phyloP scores from a whole-genome alignment of 2,797 vertebrate species.

The Mareca strepera region DNA sequence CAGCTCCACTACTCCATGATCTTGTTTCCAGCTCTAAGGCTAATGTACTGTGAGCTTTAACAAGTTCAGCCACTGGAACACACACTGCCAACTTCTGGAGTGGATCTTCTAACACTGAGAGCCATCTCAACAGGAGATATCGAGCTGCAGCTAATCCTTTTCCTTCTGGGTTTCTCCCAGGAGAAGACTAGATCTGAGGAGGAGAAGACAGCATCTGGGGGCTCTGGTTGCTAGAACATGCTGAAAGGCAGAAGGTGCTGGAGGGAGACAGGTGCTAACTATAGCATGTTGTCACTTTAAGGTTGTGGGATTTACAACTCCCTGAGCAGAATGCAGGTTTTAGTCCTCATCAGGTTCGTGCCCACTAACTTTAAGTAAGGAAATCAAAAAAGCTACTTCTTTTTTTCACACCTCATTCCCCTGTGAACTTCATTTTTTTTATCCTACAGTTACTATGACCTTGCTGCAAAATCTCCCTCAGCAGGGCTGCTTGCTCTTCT shows the following conservation, averaged over 20 bases:
- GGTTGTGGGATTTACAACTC: neutral
- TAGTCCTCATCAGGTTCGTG: neutral
- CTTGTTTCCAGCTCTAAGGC: neutral
- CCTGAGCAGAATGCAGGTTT: neutral
- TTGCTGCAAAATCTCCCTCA: neutral
- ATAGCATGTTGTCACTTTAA: neutral
- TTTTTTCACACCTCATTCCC: neutral
- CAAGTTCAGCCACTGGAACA: neutral
- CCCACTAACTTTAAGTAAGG: neutral
- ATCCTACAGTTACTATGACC: neutral
- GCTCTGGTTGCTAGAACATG: neutral
- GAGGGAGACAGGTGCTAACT: neutral
- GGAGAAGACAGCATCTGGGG: neutral
- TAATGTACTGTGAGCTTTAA: neutral
- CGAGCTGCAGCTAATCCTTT: neutral
- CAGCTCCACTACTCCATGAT: neutral
- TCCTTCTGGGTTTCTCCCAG: neutral
- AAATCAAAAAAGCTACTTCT: neutral
- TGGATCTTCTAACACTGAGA: neutral
- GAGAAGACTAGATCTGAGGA: neutral
- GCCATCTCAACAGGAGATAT: neutral
- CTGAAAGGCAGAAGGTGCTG: neutral
- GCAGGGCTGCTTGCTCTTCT: neutral
- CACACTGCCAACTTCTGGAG: neutral
- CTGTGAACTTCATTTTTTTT: fast-evolving